Evolutionary conservation across 2,113 vertebrate genomes (phyloP).

Genomic region (Pao palembangensis): DNA sequence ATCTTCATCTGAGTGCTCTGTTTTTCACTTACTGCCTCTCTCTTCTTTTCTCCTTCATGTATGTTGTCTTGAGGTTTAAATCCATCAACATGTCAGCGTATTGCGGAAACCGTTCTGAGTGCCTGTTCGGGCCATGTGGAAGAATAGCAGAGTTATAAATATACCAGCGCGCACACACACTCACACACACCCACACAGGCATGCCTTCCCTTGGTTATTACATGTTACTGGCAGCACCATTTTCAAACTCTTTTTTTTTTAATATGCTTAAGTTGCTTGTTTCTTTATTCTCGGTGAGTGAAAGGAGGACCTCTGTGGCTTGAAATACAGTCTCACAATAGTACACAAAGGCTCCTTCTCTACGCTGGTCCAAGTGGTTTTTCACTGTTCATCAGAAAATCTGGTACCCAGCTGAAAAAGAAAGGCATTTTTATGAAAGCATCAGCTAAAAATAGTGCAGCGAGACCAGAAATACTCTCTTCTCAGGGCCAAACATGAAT

Average conservation of each 20-base stretch:
- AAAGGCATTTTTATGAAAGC: conserved; percentile 33
- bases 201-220: conserved; percentile 8
- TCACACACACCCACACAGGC: conserved; percentile 11
- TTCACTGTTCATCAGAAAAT: conserved; percentile 15
- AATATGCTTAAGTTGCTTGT: background rate
- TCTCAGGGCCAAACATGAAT: conserved; percentile 28
- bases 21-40: conserved; percentile 25
- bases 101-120: conserved; percentile 35
- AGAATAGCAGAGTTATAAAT: conserved; percentile 16
- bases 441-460: conserved; percentile 33
- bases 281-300: background rate
- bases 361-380: background rate
- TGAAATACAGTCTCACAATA: too few species aligned
- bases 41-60: conserved; percentile 36
- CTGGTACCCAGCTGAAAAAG: conserved; percentile 18
- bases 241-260: background rate
- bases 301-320: too few species aligned
- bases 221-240: conserved; percentile 13
- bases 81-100: conserved; percentile 41
- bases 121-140: conserved; percentile 24
- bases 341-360: too few species aligned
- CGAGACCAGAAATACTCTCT: conserved; percentile 46
- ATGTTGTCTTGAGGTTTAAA: conserved; percentile 35
- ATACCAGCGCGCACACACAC: conserved; percentile 10
- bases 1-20: conserved; percentile 3